phyloP scores from a whole-genome alignment of 2,113 vertebrate genomes.

The Micromys minutus region DNA sequence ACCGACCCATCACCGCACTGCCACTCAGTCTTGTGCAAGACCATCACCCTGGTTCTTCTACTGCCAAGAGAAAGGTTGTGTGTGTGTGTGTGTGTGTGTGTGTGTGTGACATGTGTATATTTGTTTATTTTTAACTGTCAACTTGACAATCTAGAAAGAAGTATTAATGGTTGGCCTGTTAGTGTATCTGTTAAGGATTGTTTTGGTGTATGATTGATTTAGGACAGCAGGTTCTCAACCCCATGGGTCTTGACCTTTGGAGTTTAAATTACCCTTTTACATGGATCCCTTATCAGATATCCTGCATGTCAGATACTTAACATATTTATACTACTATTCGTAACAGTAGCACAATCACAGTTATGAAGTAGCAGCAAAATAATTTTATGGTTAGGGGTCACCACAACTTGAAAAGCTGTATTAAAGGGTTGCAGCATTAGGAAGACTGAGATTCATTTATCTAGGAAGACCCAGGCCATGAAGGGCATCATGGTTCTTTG shows the following conservation, averaged over 20 bases:
- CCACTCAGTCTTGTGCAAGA: fast-evolving
- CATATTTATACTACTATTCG: neutral
- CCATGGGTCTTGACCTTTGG: neutral
- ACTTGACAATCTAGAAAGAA: neutral
- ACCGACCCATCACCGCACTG: neutral
- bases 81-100: no score
- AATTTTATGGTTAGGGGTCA: no score
- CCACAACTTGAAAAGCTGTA: no score
- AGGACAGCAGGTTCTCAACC: neutral
- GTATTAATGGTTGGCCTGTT: neutral
- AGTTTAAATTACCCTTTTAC: neutral
- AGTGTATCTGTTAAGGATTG: neutral
- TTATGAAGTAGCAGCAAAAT: no score
- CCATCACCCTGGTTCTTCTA: fast-evolving
- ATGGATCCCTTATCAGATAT: neutral
- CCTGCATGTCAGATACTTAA: neutral
- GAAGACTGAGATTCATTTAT: neutral
- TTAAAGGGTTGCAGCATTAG: no score
- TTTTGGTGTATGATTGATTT: neutral
- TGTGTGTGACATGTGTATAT: neutral
- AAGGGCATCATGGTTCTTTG: neutral
- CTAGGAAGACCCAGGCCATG: neutral
- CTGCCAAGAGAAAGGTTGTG: no score
- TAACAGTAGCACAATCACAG: neutral
- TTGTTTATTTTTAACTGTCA: neutral